Conservation (phyloP, 2,113 vertebrate species). For the Elephas maximus region DNA sequence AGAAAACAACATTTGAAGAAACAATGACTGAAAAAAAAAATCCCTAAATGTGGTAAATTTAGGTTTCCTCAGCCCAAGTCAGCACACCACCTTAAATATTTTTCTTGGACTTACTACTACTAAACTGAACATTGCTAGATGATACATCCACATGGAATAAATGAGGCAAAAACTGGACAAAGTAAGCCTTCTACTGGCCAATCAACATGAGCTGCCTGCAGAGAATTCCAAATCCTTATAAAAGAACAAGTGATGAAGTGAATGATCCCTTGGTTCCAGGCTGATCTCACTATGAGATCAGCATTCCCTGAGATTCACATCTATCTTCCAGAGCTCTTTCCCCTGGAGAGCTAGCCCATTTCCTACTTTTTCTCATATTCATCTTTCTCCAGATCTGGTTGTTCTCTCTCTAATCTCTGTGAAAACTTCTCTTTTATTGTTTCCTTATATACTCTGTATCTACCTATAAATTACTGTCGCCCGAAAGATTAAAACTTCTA, state of each 20-base stretch:
- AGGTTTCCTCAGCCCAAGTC: not conserved
- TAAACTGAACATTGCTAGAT: not conserved
- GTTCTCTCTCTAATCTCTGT: not conserved
- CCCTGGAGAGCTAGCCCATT: too few species aligned
- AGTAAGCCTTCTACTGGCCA: not conserved
- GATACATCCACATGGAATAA: not conserved
- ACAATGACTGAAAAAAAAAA: not conserved
- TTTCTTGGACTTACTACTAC: not conserved
- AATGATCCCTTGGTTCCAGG: not conserved
- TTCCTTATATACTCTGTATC: not conserved
- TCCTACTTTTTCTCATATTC: not conserved
- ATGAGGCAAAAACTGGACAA: not conserved
- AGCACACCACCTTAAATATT: not conserved
- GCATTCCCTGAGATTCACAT: not conserved
- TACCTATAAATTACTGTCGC: not conserved
- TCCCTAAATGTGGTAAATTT: not conserved
- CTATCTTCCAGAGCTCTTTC: not conserved
- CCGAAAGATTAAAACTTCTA: not conserved
- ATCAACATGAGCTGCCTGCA: not conserved
- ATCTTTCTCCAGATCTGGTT: not conserved
- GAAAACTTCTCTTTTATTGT: not conserved
- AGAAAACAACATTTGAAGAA: slow-evolving; percentile 9
- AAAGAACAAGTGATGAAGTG: not conserved
- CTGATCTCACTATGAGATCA: not conserved
- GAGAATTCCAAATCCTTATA: not conserved